Percentiles rank a stretch among this genome's conserved stretches.
Evolutionary conservation across 1,140 invertebrate genomes (phyloP).

Genomic region (Elysia chlorotica): DNA sequence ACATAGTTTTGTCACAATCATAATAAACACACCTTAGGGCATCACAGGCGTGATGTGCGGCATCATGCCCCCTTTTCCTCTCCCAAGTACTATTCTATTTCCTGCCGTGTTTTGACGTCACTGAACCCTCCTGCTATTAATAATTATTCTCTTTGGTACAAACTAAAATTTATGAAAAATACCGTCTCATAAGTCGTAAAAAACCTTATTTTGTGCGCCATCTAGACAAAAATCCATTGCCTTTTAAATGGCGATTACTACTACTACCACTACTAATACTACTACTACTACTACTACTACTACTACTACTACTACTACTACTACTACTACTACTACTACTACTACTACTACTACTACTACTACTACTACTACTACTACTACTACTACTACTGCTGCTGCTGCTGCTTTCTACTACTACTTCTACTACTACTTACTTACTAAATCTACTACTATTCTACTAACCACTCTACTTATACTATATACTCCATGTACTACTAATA

Average conservation of each 20-base stretch:
- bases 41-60: too few relatives aligned
- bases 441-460: not conserved
- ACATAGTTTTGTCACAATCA: too few relatives aligned
- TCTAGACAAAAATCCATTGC: conserved; percentile 4
- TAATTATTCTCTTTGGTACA: too few relatives aligned
- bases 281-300: not conserved
- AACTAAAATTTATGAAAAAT: too few relatives aligned
- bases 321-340: conserved; percentile 18
- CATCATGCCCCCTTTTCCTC: too few relatives aligned
- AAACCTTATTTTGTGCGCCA: not conserved
- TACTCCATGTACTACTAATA: not conserved
- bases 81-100: too few relatives aligned
- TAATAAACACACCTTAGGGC: too few relatives aligned
- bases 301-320: not conserved
- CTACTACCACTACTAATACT: not conserved
- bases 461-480: too few relatives aligned
- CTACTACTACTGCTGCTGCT: conserved; percentile 13
- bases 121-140: too few relatives aligned
- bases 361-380: conserved; percentile 9
- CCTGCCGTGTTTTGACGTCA: too few relatives aligned
- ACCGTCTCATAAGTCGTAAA: too few relatives aligned
- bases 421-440: conserved; percentile 20
- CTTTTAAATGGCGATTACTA: not conserved
- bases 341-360: conserved; percentile 12
- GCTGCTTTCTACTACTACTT: conserved; percentile 15